phyloP scores from a whole-genome alignment of 2,888 invertebrate genomes.

The Harpalus rubripes region DNA sequence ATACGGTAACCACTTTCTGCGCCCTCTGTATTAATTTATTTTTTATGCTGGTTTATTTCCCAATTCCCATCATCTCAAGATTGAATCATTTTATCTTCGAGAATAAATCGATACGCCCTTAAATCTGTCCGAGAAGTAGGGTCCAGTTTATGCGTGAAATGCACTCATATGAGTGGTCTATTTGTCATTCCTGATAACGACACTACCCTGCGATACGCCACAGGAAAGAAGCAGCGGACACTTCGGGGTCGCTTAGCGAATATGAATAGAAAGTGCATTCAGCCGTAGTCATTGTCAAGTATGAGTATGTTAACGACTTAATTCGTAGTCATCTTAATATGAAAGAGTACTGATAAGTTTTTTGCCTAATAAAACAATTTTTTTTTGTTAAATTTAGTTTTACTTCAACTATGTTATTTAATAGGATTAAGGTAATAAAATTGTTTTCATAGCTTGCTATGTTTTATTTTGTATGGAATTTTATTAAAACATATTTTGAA shows the following conservation, averaged over 20 bases:
- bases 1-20: not conserved
- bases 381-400: not conserved
- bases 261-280: not conserved
- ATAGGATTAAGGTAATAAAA: too few species aligned
- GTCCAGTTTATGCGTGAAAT: conserved; percentile 18
- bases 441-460: too few species aligned
- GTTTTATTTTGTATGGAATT: too few species aligned
- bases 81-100: conserved; percentile 2
- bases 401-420: too few species aligned
- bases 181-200: conserved; percentile 70
- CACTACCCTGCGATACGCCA: not conserved
- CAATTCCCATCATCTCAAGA: not conserved
- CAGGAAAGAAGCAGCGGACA: not conserved
- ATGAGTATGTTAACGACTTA: not conserved
- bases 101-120: conserved; percentile 35
- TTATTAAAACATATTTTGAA: too few species aligned
- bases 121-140: conserved; percentile 7
- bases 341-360: too few species aligned
- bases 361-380: too few species aligned
- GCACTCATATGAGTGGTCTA: conserved; percentile 70
- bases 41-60: not conserved
- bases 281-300: not conserved
- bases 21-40: conserved; percentile 7
- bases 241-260: not conserved
- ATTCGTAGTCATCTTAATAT: not conserved